These are phyloP conservation scores for Hirundichthys speculiger DNA, from an alignment of 2,113 vertebrate genomes.

Conservation along the genomic window DNA sequence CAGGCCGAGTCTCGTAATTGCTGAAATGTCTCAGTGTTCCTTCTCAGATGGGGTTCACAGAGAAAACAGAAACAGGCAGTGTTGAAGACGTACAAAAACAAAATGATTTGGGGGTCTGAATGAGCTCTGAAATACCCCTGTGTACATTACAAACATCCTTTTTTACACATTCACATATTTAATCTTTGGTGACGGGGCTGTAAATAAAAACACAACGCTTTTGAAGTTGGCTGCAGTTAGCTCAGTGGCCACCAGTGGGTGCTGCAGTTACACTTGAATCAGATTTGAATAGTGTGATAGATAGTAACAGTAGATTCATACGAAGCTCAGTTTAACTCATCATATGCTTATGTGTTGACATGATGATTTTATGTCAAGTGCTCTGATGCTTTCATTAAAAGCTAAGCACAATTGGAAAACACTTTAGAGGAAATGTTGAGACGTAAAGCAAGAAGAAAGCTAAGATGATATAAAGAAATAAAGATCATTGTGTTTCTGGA, in stretches of 20 bases:
- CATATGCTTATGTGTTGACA: too few relatives aligned
- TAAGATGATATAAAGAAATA: too few relatives aligned
- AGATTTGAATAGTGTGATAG: neutral
- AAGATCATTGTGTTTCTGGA: too few relatives aligned
- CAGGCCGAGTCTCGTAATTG: conserved; percentile 39
- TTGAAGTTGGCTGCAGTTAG: conserved; percentile 7
- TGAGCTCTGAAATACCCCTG: conserved; percentile 28
- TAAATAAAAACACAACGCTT: neutral
- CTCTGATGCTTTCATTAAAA: too few relatives aligned
- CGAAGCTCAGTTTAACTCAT: too few relatives aligned
- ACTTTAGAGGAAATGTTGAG: too few relatives aligned
- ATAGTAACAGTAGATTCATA: neutral
- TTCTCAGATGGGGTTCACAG: conserved; percentile 23
- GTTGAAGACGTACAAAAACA: conserved; percentile 52
- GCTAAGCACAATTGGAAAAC: too few relatives aligned
- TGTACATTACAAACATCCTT: conserved; percentile 1
- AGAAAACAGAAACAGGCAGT: conserved; percentile 43
- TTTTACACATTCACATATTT: neutral
- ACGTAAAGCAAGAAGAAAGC: too few relatives aligned
- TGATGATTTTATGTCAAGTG: too few relatives aligned
- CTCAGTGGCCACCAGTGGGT: conserved; percentile 46
- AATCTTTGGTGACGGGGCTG: conserved; percentile 5
- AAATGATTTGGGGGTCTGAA: conserved; percentile 39
- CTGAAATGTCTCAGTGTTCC: conserved; percentile 1
- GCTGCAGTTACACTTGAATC: conserved; percentile 21